phyloP scores from a whole-genome alignment of 2,113 vertebrate genomes.

The Taurulus bubalis region DNA sequence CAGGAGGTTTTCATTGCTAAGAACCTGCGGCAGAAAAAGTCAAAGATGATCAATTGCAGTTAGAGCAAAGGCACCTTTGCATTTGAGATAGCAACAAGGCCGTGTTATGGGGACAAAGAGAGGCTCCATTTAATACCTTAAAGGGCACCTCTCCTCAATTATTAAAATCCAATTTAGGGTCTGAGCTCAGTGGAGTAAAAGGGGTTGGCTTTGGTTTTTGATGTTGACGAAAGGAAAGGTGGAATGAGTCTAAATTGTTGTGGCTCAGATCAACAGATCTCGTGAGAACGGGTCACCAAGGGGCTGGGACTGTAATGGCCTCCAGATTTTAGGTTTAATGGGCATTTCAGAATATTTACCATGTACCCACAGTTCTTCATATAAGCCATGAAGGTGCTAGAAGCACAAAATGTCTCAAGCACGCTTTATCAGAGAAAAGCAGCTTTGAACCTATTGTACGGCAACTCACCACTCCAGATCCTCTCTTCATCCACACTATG shows the following conservation, averaged over 20 bases:
- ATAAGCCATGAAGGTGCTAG: background rate
- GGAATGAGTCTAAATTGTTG: conserved; percentile 67
- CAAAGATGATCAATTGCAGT: conserved; percentile 60
- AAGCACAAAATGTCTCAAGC: background rate
- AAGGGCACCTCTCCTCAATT: conserved; percentile 82
- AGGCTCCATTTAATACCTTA: conserved; percentile 71
- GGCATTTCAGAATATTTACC: conserved; percentile 19
- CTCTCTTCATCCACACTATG: conserved; percentile 99
- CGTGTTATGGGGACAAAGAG: background rate
- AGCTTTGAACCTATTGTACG: background rate
- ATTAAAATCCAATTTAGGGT: conserved; percentile 87
- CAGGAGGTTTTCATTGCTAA: conserved; percentile 97
- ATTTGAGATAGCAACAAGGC: conserved; percentile 52
- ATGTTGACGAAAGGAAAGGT: conserved; percentile 67
- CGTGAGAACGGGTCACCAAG: conserved; percentile 37
- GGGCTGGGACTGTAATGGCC: conserved; percentile 24
- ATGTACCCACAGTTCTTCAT: background rate
- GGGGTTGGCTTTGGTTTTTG: conserved; percentile 61
- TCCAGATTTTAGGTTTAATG: conserved; percentile 15
- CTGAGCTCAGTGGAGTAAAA: conserved; percentile 60
- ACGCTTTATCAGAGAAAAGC: background rate
- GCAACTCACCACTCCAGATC: conserved; percentile 96
- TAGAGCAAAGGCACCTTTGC: conserved; percentile 53
- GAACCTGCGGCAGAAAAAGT: conserved; percentile 84
- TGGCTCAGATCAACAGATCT: conserved; percentile 60